Base-by-base conservation (phyloP, 2,113 vertebrate species). In the Triplophysa siluroides region DNA sequence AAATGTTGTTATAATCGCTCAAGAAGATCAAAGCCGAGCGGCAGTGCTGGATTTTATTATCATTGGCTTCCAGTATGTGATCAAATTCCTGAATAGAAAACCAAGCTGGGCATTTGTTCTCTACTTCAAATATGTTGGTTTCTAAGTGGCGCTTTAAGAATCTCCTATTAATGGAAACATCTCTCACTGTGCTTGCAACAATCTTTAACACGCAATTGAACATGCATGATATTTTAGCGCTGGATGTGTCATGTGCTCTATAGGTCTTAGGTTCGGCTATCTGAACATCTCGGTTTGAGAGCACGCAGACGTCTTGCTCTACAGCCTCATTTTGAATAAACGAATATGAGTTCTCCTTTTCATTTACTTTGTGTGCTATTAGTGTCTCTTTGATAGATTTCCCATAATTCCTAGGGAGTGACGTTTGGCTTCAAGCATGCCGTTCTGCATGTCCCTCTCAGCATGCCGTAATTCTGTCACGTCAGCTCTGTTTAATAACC, bases 391-490 rank as follows among this genome's bases (percentile, higher is more conserved):
- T 76, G 70, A 81, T 81, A 75, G 80, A 66, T 76, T 68, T 82
- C 69, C 60, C 63, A 68, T 63, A 68, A 84, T 79, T 76, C 80
- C 76, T 79, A 84, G 41, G 50, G 58, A 84, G 79, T 66, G 66
- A 81, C 60, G 76, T 78, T 61, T 81, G 71, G 67, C 83, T 69
- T 84, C 60, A 61, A 71, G 69, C 77, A 65, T 67, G 76, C 61
- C 26, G 50, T 70, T 78, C 67, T 83, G 85, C 83, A 83, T 83
- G 83, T 81, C 50, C 70, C 66, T 76, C 45, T 78, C 76, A 76
- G 80, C 85, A 82, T 79, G 85, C 80, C 72, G 78, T 79, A 80
- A 71, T 81, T 80, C 77, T 78, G 76, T 70, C 72, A 74, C 29
- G 65, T 84, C 65, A 23, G 63, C 78, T 65, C 64, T 71, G 68